Evolutionary conservation across 2,113 vertebrate genomes (phyloP).

Genomic region (Notothenia rossii): DNA sequence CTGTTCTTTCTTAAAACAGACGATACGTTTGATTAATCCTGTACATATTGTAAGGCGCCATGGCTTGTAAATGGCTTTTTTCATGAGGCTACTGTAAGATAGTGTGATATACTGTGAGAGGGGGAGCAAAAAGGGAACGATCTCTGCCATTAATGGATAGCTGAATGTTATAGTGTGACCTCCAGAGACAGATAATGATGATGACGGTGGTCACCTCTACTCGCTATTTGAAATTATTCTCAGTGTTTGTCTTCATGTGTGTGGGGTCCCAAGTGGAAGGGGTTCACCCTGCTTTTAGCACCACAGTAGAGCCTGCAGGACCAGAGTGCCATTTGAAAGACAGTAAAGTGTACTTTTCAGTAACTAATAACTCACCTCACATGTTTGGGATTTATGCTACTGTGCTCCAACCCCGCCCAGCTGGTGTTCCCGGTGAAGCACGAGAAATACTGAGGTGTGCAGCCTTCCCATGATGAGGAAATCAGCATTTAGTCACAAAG

Average conservation of each 20-base stretch:
- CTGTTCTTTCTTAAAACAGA: constrained; percentile 43
- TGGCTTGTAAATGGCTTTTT: constrained; percentile 76
- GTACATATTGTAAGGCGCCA: constrained; percentile 68
- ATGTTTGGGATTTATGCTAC: constrained; percentile 13
- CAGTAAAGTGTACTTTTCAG: constrained; percentile 68
- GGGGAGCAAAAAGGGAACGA: constrained; percentile 6
- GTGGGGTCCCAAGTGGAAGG: constrained; percentile 10
- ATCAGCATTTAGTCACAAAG: constrained; percentile 49
- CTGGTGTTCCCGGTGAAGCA: constrained; percentile 37
- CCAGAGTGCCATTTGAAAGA: constrained; percentile 76
- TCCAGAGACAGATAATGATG: constrained; percentile 39
- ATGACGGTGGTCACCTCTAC: constrained; percentile 49
- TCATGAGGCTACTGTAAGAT: constrained; percentile 55
- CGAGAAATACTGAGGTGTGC: constrained; percentile 23
- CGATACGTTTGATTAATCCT: constrained; percentile 42
- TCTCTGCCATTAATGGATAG: constrained; percentile 54
- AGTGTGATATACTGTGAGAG: constrained; percentile 63
- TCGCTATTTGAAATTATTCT: constrained; percentile 54
- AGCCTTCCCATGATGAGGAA: constrained; percentile 25
- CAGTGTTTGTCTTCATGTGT: constrained; percentile 63
- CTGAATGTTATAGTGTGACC: constrained; percentile 73
- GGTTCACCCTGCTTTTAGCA: constrained; percentile 24
- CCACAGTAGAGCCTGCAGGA: constrained; percentile 37
- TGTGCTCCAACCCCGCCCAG: constrained; percentile 26
- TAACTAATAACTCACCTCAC: constrained; percentile 35